Percentiles rank a stretch among this genome's conserved stretches.
Evolutionary conservation across 2,797 vertebrate species (phyloP).

Genomic region (Echiichthys vipera): DNA sequence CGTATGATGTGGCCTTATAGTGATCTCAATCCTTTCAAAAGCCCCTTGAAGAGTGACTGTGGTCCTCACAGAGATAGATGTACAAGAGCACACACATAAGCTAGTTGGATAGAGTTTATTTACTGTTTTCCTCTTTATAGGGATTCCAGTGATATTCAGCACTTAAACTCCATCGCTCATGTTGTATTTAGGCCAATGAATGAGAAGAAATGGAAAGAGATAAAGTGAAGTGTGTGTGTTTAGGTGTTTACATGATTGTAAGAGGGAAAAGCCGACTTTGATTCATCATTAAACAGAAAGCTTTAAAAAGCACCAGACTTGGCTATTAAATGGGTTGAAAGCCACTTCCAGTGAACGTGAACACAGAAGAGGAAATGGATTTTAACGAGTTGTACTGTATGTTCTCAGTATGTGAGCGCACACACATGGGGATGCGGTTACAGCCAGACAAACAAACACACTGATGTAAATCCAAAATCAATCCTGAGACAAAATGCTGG

Average conservation of each 20-base stretch:
- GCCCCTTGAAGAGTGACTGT: too few species aligned
- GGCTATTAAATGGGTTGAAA: not conserved
- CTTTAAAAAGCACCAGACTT: not conserved
- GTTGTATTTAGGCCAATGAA: not conserved
- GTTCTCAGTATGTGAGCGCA: conserved; percentile 5
- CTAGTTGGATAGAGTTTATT: too few species aligned
- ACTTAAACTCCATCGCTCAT: not conserved
- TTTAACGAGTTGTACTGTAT: conserved; percentile 3
- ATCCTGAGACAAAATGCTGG: conserved; percentile 30
- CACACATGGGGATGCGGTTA: not conserved
- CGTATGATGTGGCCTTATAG: too few species aligned
- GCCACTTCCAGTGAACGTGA: not conserved
- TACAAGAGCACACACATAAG: not conserved
- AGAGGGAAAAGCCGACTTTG: conserved; percentile 9
- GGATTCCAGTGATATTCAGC: not conserved
- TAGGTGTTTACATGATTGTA: not conserved
- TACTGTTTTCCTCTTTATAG: too few species aligned
- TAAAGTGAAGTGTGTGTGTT: not conserved
- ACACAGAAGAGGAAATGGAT: conserved; percentile 42
- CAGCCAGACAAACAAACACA: conserved; percentile 27
- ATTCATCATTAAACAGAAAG: conserved; percentile 23
- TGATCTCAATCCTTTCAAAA: too few species aligned
- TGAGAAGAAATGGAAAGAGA: not conserved
- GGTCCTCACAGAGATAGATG: not conserved
- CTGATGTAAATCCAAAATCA: conserved; percentile 59